A percentile compares a stretch with the other conserved stretches of the same genome.
These are phyloP conservation scores for Quadroppia sp. DNA, from an alignment of 2,888 invertebrate genomes.

Conservation along the genomic window DNA sequence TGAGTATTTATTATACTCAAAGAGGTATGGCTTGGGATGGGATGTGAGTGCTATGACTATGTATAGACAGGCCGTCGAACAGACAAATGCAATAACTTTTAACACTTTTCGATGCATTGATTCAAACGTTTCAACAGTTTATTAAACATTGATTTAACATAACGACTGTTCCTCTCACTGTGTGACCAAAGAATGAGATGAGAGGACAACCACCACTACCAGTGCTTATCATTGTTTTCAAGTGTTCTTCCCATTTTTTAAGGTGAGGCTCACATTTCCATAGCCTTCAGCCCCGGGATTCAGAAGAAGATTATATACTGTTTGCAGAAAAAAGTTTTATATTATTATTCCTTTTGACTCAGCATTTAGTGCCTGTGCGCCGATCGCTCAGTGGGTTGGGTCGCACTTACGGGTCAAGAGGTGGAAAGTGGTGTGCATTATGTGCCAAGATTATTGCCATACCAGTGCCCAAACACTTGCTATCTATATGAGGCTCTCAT, in stretches of 20 bases:
- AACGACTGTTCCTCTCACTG: background rate
- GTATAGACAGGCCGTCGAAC: constrained; percentile 25
- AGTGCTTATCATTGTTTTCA: background rate
- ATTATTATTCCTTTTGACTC: background rate
- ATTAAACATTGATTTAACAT: background rate
- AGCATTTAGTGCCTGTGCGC: constrained; percentile 1
- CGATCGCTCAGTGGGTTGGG: constrained; percentile 29
- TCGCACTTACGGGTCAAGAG: constrained; percentile 36
- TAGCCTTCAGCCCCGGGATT: constrained; percentile 3
- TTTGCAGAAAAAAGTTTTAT: background rate
- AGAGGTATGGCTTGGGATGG: background rate
- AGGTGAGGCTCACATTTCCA: constrained; percentile 12
- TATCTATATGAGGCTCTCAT: too few relatives aligned
- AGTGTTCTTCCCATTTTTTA: constrained; percentile 28
- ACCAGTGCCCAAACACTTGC: background rate
- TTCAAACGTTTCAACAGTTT: background rate
- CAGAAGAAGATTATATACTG: constrained; percentile 28
- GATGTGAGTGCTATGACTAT: background rate
- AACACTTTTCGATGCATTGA: constrained; percentile 24
- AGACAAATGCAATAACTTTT: background rate
- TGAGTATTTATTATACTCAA: background rate
- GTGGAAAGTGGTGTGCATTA: constrained; percentile 28
- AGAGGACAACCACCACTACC: background rate
- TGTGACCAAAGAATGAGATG: background rate
- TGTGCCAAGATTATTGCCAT: constrained; percentile 19